phyloP scores from a whole-genome alignment of 2,113 vertebrate species.

The Pituophis catenifer region DNA sequence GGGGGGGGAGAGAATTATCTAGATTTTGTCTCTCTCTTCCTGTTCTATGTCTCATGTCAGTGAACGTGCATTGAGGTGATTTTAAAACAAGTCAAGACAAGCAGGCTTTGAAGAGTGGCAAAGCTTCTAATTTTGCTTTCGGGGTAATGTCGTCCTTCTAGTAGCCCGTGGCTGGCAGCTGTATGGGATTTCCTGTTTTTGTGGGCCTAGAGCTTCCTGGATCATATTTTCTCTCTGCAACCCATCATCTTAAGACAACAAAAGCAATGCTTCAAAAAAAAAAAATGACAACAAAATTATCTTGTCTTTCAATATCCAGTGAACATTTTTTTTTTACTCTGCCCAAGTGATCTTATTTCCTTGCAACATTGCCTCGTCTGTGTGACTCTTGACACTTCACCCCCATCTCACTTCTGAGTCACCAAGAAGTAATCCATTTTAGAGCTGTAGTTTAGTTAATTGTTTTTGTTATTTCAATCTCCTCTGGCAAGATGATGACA shows the following conservation, averaged over 20 bases:
- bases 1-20: too few relatives aligned
- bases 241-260: not conserved
- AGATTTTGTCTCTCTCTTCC: not conserved
- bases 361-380: not conserved
- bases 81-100: not conserved
- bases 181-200: not conserved
- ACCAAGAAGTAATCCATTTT: not conserved
- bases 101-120: not conserved
- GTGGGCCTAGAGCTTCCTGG: not conserved
- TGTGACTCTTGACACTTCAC: not conserved
- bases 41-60: not conserved
- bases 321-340: not conserved
- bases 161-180: not conserved
- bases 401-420: not conserved
- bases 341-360: not conserved
- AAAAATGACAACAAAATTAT: too few relatives aligned
- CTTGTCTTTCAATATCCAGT: not conserved
- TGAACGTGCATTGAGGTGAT: not conserved
- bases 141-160: not conserved
- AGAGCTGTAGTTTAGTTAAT: not conserved
- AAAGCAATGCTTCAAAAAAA: not conserved
- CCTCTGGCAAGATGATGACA: not conserved
- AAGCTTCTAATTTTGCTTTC: not conserved
- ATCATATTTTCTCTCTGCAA: not conserved
- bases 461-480: not conserved